Base-by-base conservation (phyloP, 2,888 invertebrate species). In the Erebia aethiops region DNA sequence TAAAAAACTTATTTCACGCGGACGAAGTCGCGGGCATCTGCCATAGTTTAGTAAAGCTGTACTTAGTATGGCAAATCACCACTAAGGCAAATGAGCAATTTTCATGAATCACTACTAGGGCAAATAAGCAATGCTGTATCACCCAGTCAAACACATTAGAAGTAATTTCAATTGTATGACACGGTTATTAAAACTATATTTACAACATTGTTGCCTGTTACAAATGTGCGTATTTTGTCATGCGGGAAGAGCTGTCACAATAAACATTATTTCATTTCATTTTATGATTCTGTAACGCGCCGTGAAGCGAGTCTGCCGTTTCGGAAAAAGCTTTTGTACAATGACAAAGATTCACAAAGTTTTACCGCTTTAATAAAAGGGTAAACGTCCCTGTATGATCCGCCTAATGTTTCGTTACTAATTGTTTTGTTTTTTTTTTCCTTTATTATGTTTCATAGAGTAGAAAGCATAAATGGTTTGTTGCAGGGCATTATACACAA, bases 191-290 rank as follows among this genome's bases (percentile, higher is more conserved):
- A 88, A 86, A 84, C 79, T 83, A 87, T 90, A 87, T 88, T 88
- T 86, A 87, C 86, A 83, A 88, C 91, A 90, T 91, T 92, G 92
- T 91, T 90, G 89, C 90, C 77, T 81, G 82, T 85, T 88, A 90
- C 89, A 89, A 90, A 92, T 91, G 89, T 84, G 78, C 81, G 83
- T 84, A 84, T 90, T 90, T 87, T 89, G 91, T 90, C 87, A 91
- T 88, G 90, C 88, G 88, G 89, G 87, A 86, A 86, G 85, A 86
- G 81, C 87, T 91, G 92, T 91, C 92, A 92, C 89, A 92, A 92
- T 91, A 92, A 88, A 90, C 89, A 88, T 90, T 90, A 90, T 88
- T 88, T 89, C 84, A 89, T 89, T 90, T 87, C 84, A 87, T 85
- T 91, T 91, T 90, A 91, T 86, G 90, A 87, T 87, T 85, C 83